phyloP scores from a whole-genome alignment of 2,113 vertebrate species.

The Xiphorhynchus elegans region DNA sequence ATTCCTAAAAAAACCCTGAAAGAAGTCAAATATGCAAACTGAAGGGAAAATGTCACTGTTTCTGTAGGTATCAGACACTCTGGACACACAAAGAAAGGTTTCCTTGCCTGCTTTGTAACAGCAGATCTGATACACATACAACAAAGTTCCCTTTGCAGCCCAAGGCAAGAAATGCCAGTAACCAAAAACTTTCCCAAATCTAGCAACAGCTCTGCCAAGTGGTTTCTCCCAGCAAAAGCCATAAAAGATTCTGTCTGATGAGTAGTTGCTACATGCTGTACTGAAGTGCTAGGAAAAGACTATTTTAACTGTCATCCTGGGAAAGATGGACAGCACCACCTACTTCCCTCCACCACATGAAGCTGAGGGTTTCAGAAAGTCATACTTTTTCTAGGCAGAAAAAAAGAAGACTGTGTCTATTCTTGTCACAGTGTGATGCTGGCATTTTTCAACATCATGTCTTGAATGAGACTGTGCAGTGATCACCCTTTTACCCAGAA shows the following conservation, averaged over 20 bases:
- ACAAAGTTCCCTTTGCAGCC: neutral
- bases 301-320: neutral
- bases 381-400: neutral
- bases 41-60: rapidly evolving
- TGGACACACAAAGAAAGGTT: neutral
- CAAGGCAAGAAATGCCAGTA: neutral
- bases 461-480: neutral
- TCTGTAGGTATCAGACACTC: neutral
- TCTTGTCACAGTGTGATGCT: neutral
- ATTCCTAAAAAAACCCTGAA: neutral
- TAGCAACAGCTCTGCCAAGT: neutral
- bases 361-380: neutral
- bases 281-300: neutral
- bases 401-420: neutral
- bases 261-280: neutral
- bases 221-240: neutral
- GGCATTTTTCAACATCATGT: neutral
- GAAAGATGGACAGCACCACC: neutral
- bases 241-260: neutral
- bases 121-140: neutral
- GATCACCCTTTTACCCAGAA: neutral
- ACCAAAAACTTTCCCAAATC: neutral
- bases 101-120: neutral
- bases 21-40: neutral
- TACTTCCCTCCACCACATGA: neutral